These are phyloP conservation scores for Drosophila macrospina DNA, from an alignment of 2,888 invertebrate species.

Conservation along the genomic window DNA sequence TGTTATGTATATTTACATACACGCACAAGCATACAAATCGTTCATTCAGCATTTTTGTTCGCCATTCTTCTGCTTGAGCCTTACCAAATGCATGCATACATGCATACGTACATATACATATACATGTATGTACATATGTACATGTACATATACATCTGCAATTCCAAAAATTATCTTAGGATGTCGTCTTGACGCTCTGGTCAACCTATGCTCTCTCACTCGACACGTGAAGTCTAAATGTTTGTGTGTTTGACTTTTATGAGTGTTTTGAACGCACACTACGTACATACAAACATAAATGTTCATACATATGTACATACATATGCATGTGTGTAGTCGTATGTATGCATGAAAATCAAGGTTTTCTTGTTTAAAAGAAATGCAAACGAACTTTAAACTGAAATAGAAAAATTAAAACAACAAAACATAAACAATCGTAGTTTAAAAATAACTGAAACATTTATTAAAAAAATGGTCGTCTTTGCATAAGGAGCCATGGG, in stretches of 20 bases:
- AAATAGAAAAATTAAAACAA: neutral
- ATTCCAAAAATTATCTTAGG: neutral
- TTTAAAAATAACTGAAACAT: slow-evolving; percentile 2
- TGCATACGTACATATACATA: neutral
- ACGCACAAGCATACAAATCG: neutral
- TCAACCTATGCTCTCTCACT: neutral
- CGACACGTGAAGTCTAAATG: neutral
- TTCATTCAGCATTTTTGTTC: neutral
- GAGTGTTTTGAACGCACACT: neutral
- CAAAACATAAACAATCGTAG: neutral
- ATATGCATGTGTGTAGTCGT: neutral
- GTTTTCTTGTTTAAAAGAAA: slow-evolving; percentile 1
- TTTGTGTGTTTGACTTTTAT: slow-evolving; percentile 1
- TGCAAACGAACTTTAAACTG: neutral
- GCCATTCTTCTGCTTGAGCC: neutral
- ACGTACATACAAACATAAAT: no score
- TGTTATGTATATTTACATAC: neutral
- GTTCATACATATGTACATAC: no score
- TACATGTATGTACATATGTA: neutral
- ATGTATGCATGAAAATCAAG: neutral
- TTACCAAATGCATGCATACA: neutral
- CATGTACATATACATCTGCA: neutral
- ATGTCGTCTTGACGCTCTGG: neutral
- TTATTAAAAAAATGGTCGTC: neutral
- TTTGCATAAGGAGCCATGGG: neutral